Evolutionary conservation across 1,140 invertebrate genomes (phyloP), one percentile per base, ranked within the genome.

Genomic region (Trichogramma pretiosum): DNA sequence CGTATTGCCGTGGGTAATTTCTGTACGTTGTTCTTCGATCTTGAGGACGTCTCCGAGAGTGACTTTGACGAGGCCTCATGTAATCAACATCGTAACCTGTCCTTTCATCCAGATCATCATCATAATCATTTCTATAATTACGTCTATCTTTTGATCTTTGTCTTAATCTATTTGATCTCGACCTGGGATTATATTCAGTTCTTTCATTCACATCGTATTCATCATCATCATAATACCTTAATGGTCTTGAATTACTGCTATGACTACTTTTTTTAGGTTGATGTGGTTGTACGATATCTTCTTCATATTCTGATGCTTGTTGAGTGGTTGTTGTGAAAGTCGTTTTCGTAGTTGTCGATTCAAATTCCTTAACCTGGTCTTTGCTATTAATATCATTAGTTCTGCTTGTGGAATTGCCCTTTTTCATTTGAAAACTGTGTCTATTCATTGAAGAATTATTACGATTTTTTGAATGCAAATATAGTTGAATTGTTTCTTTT

Each of bases 201-300:
- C 38, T 51, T 42, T 46, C 43, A 41, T 34, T 34, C 1, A 18
- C 26, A 36, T 51, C 30, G 17, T 46, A 51, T 28, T 28, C 24
- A n/a, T n/a, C n/a, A 8, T 50, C 37, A 23, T 46, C 43, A 21
- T 41, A 41, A 46, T 51, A 32, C 28, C 32, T 35, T n/a, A 14
- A 30, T 7, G 22, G 10, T 34, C 18, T 34, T 21, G 14, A 22
- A 21, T 22, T 35, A 34, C 16, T 45, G 23, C 30, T 36, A 18
- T 26, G 24, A 30, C 9, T 18, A 23, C 46, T 50, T 41, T 38
- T 51, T 17, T 32, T 42, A 13, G 30, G 18, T 21, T 23, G n/a
- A 42, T 42, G 40, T 28, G 41, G 24, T n/a, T n/a, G n/a, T n/a
- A n/a, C n/a, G n/a, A n/a, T n/a, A n/a, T n/a, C n/a, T n/a, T n/a